Conservation (phyloP, 2,113 vertebrate genomes). For the Sus scrofa region DNA sequence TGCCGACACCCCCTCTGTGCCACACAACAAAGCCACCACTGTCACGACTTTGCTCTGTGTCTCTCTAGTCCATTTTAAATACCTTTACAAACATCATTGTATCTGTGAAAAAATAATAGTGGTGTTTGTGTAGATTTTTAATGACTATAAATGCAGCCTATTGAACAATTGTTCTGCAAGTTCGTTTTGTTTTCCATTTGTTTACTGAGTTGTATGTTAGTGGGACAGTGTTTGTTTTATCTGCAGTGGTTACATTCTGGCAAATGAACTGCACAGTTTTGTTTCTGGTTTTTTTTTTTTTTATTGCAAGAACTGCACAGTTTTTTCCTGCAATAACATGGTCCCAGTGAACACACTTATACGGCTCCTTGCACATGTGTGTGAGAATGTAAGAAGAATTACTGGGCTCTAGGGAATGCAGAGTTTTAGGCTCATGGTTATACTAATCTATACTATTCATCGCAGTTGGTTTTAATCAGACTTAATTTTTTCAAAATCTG, state of each 20-base stretch:
- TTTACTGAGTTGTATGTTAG: neutral
- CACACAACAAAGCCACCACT: too few relatives aligned
- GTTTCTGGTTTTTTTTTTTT: too few relatives aligned
- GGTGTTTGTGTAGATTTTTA: neutral
- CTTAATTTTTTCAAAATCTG: neutral
- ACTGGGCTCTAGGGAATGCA: neutral
- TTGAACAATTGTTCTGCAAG: neutral
- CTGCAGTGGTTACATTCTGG: neutral
- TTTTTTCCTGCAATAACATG: neutral
- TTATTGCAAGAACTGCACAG: too few relatives aligned
- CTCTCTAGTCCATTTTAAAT: neutral
- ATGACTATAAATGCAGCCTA: neutral
- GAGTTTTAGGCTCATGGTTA: neutral
- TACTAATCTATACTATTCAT: neutral
- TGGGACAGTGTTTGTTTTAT: neutral
- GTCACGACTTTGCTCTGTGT: neutral
- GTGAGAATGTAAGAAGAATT: neutral
- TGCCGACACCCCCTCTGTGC: neutral
- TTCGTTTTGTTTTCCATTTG: neutral
- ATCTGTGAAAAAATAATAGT: neutral
- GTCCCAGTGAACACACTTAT: neutral
- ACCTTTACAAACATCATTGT: neutral
- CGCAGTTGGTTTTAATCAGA: conserved; percentile 4
- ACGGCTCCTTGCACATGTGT: neutral
- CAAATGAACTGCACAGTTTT: neutral